Conservation (phyloP, 1,140 invertebrate genomes). For the Mycetomoellerius zeteki region DNA sequence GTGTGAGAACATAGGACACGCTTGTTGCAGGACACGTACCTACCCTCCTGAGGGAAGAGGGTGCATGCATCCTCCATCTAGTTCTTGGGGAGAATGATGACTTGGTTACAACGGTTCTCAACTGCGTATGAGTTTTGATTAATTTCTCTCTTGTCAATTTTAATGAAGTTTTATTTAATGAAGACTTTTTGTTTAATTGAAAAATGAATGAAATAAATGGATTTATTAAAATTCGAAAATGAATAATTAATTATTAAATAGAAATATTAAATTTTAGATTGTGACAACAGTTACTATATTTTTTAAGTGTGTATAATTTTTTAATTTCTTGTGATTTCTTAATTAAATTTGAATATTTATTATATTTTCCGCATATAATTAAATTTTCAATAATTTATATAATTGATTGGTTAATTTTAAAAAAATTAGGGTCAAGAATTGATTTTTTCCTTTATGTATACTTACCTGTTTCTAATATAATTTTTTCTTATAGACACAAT, state of each 20-base stretch:
- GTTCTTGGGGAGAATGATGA: constrained; percentile 77
- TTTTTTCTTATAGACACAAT: not conserved
- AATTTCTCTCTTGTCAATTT: not conserved
- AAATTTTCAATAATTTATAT: not conserved
- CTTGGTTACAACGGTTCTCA: constrained; percentile 80
- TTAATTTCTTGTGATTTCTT: not conserved
- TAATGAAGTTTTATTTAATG: constrained; percentile 9
- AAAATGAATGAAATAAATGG: not conserved
- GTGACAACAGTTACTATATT: not conserved
- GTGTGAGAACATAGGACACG: constrained; percentile 68
- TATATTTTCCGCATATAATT: not conserved
- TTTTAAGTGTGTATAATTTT: not conserved
- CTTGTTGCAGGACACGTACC: constrained; percentile 77
- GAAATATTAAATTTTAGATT: not conserved
- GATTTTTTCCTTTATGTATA: not conserved
- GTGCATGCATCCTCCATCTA: constrained; percentile 72
- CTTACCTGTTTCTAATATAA: not conserved
- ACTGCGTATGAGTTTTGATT: constrained; percentile 41
- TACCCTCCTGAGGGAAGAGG: constrained; percentile 74
- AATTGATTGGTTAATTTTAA: not conserved
- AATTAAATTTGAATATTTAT: not conserved
- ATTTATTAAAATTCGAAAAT: not conserved
- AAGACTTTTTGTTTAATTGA: not conserved
- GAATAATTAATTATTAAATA: not conserved
- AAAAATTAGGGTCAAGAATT: not conserved